Percentiles rank a stretch among this genome's conserved stretches.
Conservation (phyloP, 2,888 invertebrate genomes). For the Charanyca ferruginea region DNA sequence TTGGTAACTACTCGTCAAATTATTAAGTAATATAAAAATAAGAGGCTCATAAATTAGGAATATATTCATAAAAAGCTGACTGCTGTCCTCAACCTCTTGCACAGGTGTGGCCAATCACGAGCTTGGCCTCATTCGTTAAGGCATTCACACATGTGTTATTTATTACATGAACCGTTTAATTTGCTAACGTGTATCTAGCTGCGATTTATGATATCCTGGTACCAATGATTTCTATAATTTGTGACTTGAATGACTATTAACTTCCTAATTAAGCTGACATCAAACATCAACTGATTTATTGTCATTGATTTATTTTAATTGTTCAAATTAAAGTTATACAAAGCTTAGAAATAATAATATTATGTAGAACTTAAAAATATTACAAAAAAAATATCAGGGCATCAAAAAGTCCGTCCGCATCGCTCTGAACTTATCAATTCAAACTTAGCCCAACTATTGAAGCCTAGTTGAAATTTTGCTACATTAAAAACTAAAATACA, state of each 20-base stretch:
- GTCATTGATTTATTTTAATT: too few relatives aligned
- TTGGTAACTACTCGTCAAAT: constrained; percentile 57
- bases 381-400: too few relatives aligned
- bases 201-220: constrained; percentile 53
- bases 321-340: too few relatives aligned
- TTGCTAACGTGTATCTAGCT: constrained; percentile 43
- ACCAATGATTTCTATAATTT: constrained; percentile 31
- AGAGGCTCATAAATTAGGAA: constrained; percentile 69
- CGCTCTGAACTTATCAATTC: too few relatives aligned
- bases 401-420: too few relatives aligned
- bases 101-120: constrained; percentile 77
- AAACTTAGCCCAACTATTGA: background rate
- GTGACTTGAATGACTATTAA: constrained; percentile 4
- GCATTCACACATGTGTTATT: constrained; percentile 61
- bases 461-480: background rate
- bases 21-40: constrained; percentile 61
- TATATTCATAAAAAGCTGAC: constrained; percentile 68
- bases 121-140: constrained; percentile 65
- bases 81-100: constrained; percentile 69
- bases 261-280: background rate
- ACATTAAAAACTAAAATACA: background rate
- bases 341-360: too few relatives aligned
- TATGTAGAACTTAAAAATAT: too few relatives aligned
- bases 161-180: constrained; percentile 56
- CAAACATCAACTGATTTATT: too few relatives aligned